Evolutionary conservation across 92 coral and sea anemone species (phyloP).

Genomic region (Porites cylindrica): DNA sequence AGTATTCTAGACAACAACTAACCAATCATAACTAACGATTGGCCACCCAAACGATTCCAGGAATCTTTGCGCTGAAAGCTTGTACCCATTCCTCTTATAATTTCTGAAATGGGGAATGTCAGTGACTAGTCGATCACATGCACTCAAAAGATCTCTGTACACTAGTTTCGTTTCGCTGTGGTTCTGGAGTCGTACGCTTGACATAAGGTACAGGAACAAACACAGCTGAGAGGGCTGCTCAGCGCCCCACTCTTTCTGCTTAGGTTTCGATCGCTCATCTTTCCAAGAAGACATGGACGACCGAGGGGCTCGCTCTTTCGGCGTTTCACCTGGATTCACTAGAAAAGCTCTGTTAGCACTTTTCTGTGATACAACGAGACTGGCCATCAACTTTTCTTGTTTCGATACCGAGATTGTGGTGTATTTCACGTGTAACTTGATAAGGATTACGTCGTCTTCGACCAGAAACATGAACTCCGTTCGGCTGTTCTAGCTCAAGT

Average conservation of each 20-base stretch:
- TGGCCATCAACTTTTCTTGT: constrained; percentile 20
- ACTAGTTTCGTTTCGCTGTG: constrained; percentile 80
- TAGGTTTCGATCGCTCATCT: constrained; percentile 88
- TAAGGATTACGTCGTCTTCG: constrained; percentile 49
- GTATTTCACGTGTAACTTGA: constrained; percentile 50
- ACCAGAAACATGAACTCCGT: constrained; percentile 41
- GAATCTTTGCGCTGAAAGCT: too few relatives aligned
- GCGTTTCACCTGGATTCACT: constrained; percentile 33
- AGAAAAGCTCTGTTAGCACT: background rate
- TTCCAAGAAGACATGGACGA: constrained; percentile 72
- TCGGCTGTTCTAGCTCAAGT: constrained; percentile 27
- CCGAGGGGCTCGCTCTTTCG: constrained; percentile 59
- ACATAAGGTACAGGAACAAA: constrained; percentile 95
- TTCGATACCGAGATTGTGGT: constrained; percentile 47
- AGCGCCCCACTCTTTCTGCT: constrained; percentile 82
- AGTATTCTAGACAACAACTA: too few relatives aligned
- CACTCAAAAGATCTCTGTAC: constrained; percentile 23
- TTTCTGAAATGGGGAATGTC: background rate
- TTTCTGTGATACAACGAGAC: constrained; percentile 20
- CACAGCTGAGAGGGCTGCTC: constrained; percentile 64
- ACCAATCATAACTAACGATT: too few relatives aligned
- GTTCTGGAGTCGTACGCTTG: constrained; percentile 51
- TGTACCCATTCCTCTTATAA: too few relatives aligned
- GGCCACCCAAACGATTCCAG: too few relatives aligned
- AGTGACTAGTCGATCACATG: background rate